These are phyloP conservation scores for Eumeta japonica DNA, from an alignment of 1,140 invertebrate genomes.

Conservation along the genomic window DNA sequence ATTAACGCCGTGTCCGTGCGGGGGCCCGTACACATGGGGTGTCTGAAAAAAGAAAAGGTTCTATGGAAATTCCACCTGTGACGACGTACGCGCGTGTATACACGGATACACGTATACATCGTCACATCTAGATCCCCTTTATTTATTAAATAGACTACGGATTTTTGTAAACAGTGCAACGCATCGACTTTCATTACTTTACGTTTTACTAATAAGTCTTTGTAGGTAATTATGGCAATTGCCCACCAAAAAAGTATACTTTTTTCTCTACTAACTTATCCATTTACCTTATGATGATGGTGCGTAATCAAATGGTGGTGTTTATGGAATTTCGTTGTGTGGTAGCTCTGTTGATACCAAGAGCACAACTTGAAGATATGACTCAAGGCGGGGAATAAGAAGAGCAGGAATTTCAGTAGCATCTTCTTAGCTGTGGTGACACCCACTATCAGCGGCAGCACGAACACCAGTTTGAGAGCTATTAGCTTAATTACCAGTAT, in stretches of 20 bases:
- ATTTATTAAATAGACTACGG: too few relatives aligned
- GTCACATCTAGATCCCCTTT: too few relatives aligned
- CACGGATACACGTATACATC: too few relatives aligned
- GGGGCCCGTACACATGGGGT: conserved; percentile 18
- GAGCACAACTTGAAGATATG: conserved; percentile 83
- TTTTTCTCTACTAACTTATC: too few relatives aligned
- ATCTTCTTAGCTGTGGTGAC: conserved; percentile 79
- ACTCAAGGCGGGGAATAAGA: conserved; percentile 76
- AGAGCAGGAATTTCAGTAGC: conserved; percentile 74
- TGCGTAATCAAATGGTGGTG: conserved; percentile 73
- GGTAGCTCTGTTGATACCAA: conserved; percentile 71
- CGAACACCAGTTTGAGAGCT: conserved; percentile 73
- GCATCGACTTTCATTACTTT: too few relatives aligned
- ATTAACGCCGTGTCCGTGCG: conserved; percentile 19
- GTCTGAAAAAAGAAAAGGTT: conserved; percentile 6
- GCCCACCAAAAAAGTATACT: too few relatives aligned
- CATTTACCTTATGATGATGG: too few relatives aligned
- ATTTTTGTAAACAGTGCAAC: too few relatives aligned
- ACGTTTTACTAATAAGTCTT: too few relatives aligned
- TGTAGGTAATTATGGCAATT: too few relatives aligned
- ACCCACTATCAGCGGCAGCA: conserved; percentile 72
- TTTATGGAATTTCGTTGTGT: conserved; percentile 73
- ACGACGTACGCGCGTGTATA: too few relatives aligned
- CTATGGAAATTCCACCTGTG: neutral
- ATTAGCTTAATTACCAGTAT: conserved; percentile 77